Evolutionary conservation across 2,113 vertebrate genomes (phyloP).

Genomic region (Onychostoma macrolepis): DNA sequence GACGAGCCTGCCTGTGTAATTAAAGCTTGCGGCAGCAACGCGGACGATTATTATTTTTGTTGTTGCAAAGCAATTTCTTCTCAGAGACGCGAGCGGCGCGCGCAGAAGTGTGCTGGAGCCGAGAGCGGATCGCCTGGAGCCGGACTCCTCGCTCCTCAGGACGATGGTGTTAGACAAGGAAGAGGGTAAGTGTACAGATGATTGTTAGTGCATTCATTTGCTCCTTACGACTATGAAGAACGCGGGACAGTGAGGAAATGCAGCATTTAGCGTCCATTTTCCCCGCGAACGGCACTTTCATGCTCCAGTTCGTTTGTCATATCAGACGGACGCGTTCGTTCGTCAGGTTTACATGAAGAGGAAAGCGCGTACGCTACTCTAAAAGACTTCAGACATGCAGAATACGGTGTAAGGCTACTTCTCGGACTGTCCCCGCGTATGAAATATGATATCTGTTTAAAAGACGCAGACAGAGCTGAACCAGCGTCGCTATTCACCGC

Average conservation of each 20-base stretch:
- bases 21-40: conserved; percentile 62
- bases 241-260: not conserved
- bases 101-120: conserved; percentile 82
- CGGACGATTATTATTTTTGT: conserved; percentile 63
- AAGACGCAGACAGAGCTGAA: not conserved
- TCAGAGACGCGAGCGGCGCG: conserved; percentile 31
- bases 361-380: conserved; percentile 7
- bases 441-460: not conserved
- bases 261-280: conserved; percentile 6
- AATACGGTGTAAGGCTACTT: conserved; percentile 5
- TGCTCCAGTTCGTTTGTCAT: conserved; percentile 26
- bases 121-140: conserved; percentile 87
- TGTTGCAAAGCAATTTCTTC: conserved; percentile 69
- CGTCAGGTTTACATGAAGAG: not conserved
- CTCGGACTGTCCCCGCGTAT: not conserved
- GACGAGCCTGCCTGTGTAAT: conserved; percentile 44
- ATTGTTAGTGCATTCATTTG: conserved; percentile 11
- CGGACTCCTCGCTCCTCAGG: conserved; percentile 85
- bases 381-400: not conserved
- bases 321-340: not conserved
- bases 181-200: conserved; percentile 80
- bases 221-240: not conserved
- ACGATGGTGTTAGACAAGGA: conserved; percentile 99
- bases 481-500: not conserved
- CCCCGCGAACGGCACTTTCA: not conserved